Evolutionary conservation across 2,113 vertebrate species (phyloP), one percentile per base, ranked within the genome.

Genomic region (Podiceps cristatus): DNA sequence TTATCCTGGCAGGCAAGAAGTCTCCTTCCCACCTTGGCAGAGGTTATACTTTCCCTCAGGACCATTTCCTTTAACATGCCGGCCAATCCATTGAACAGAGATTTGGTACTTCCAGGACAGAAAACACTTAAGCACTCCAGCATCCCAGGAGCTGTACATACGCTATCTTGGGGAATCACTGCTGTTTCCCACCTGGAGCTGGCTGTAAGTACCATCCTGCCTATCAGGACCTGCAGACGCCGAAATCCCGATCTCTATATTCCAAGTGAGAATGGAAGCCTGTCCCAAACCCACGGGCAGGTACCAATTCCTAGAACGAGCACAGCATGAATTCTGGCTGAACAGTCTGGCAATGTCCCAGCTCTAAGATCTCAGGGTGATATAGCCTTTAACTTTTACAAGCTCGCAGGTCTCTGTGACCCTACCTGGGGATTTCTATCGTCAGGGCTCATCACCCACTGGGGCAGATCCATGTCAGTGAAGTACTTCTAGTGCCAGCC

Each of bases 91-190:
- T 4, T 1, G 0, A 11, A 5, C 23, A 2, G 27, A 55, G 50
- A 33, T 47, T 20, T 12, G 29, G 56, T 7, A 58, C 58, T 66
- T 27, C 24, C 47, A 8, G 28, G 1, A 25, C 0, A 0, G 24
- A 14, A 6, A 14, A 6, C 47, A 6, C 33, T 55, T 8, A 44
- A 50, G 14, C n/a, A 4, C 4, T 5, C 63, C 71, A 23, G 67
- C 7, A 0, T 37, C 40, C 52, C 28, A 22, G 2, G 4, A 64
- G 35, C 45, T 33, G 11, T 0, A 1, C 0, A 7, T 7, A 5
- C 37, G 37, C 49, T 60, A 17, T 7, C 55, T 28, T 7, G 5
- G 52, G 53, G 25, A 42, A 49, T 3, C 37, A 1, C 7, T 0
- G 27, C 14, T 7, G 17, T 29, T 50, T 68, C 83, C 89, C 76